Evolutionary conservation across 2,113 vertebrate species (phyloP), one percentile per base, ranked within the genome.

Genomic region (Gorsachius goisagi): DNA sequence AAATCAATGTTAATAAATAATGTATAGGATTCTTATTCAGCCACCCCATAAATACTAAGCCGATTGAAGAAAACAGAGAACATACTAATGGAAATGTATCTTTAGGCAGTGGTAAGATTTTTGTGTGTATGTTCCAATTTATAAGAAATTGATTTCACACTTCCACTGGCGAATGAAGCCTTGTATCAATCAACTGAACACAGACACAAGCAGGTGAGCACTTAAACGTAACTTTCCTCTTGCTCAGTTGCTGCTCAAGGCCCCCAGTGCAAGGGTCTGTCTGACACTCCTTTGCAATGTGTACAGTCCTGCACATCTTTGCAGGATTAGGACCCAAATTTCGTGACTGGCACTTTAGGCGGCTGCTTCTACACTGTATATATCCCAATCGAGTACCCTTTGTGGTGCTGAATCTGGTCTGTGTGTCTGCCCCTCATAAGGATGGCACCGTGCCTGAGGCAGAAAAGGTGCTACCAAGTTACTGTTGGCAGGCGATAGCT

Each of bases 1-100:
- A 93, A 96, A 95, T 96, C 92, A 83, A 94, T 94, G 64, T 58
- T 88, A 64, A 68, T 94, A 92, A 93, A 95, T 89, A 84, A 88
- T 77, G 53, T 50, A 93, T 63, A 79, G n/a, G n/a, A 63, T 82
- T 80, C 23, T 73, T 89, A 83, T 93, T 71, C 28, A 68, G 30
- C 52, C 60, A 74, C 30, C 30, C 35, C 15, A 47, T 86, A 93
- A 97, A 95, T 86, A 91, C 32, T 28, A 26, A 91, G 37, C 66
- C 88, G 84, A 67, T 95, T 77, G 75, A 89, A 79, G 71, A 83
- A 85, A 95, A 85, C n/a, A 85, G 74, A 59, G 60, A 78, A 30
- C 52, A 15, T 9, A 66, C 22, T 62, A 52, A 79, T 50, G 41
- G 49, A 87, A 89, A 68, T 59, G 7, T 3, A 50, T 89, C 84